Percentiles rank a stretch among this genome's conserved stretches.
Evolutionary conservation across 2,797 vertebrate species (phyloP).

Genomic region (Neomorphus geoffroyi): DNA sequence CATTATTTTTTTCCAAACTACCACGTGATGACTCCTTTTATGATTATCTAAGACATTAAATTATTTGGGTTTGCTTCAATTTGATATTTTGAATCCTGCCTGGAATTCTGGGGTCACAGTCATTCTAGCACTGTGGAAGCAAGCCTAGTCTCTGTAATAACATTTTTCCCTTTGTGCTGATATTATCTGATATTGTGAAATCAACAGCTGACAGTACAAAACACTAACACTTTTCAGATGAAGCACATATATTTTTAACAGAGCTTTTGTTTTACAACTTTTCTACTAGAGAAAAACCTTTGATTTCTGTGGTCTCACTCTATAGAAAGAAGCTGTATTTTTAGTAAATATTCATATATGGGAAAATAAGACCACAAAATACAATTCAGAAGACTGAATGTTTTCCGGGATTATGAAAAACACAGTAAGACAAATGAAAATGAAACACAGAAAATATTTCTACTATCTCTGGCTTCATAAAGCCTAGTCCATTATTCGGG

Average conservation of each 20-base stretch:
- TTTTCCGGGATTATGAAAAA: not conserved
- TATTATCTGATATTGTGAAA: constrained; percentile 15
- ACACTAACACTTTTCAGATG: not conserved
- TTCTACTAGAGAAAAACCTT: not conserved
- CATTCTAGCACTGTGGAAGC: not conserved
- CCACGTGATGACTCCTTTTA: not conserved
- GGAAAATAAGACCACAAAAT: not conserved
- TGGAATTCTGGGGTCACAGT: not conserved
- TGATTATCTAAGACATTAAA: not conserved
- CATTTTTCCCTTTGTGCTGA: not conserved
- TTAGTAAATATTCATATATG: not conserved
- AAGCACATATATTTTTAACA: not conserved
- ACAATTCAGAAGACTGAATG: not conserved
- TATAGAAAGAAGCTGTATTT: not conserved
- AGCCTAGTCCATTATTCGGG: not conserved
- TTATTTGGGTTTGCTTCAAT: not conserved
- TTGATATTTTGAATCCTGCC: not conserved
- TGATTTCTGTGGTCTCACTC: not conserved
- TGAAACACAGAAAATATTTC: not conserved
- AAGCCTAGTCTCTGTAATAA: not conserved
- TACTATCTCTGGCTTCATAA: not conserved
- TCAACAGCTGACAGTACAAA: not conserved
- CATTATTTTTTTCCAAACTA: not conserved
- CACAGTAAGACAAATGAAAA: not conserved
- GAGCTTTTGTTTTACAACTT: not conserved